Base-by-base conservation (phyloP, 2,888 invertebrate species). In the Ophion obscuratus region DNA sequence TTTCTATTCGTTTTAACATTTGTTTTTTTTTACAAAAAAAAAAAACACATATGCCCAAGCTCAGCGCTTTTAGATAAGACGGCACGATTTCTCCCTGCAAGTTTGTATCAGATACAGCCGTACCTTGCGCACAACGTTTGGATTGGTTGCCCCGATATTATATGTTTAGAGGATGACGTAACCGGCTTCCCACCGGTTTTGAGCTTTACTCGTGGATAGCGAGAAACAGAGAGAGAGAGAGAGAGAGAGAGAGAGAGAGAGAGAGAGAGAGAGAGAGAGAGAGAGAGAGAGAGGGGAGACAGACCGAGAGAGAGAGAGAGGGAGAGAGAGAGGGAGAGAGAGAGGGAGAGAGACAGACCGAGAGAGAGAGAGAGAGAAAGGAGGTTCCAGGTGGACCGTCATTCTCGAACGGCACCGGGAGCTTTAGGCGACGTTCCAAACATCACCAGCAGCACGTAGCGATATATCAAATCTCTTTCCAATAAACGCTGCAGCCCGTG, bases 401-500 rank as follows among this genome's bases (percentile, higher is more conserved):
- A 88, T 84, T 87, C 83, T 88, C 88, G 81, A 84, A 81, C 78
- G 78, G 84, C 67, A 81, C 68, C 67, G 36, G 68, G 47, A 75
- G 81, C 75, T 81, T 68, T 68, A 24, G 31, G 81, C 64, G 67
- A 81, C 74, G 59, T 53, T 81, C 73, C 59, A 62, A 61, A 71
- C 73, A 80, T 67, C 77, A 85, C 86, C 86, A 73, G 70, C 86
- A 79, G 79, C 82, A 67, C 67, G 78, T 67, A 81, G 83, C 89
- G 88, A 92, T 92, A 92, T 91, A 93, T 92, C 92, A 92, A 92
- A 92, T 92, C 90, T 91, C 90, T 91, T 90, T 92, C 91, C 92
- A 92, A 92, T 92, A 92, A 92, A 88, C 88, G 83, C 81, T 83
- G 84, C 67, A 20, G 70, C 75, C 64, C 73, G 87, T 81, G 80